Evolutionary conservation across 2,113 vertebrate species (phyloP).

Genomic region (Muntiacus muntjak): DNA sequence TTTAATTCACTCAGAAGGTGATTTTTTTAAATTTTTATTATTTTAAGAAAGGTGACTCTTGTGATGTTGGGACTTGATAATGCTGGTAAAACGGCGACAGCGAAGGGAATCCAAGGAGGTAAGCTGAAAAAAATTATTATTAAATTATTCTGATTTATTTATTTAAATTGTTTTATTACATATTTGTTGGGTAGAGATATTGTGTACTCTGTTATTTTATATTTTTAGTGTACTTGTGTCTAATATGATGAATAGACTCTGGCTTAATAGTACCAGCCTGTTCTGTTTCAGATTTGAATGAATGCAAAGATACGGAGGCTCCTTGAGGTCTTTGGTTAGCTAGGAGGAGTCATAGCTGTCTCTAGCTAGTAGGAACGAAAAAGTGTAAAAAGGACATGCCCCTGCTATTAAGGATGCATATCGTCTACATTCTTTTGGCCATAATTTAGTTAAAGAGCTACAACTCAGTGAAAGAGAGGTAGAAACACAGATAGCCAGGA

Average conservation of each 20-base stretch:
- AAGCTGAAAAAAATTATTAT: slow-evolving; percentile 45
- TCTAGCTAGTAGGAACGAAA: background rate
- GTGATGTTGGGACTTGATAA: slow-evolving; percentile 98
- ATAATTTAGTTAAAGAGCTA: background rate
- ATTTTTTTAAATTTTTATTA: slow-evolving; percentile 30
- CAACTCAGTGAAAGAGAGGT: background rate
- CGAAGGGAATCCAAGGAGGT: slow-evolving; percentile 97
- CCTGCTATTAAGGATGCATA: background rate
- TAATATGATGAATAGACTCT: background rate
- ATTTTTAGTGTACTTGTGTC: background rate
- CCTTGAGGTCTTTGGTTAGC: background rate
- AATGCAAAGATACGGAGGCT: background rate
- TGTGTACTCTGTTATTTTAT: background rate
- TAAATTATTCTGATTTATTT: background rate
- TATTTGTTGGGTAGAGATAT: background rate
- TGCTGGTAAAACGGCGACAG: slow-evolving; percentile 93
- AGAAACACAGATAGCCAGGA: background rate
- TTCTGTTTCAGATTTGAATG: background rate
- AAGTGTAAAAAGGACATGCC: background rate
- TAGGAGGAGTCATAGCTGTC: background rate
- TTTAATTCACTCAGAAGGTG: slow-evolving; percentile 43
- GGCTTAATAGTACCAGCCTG: background rate
- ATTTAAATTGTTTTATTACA: background rate
- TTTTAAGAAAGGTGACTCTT: slow-evolving; percentile 94
- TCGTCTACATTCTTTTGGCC: background rate